Base-by-base conservation (phyloP, 2,888 invertebrate genomes). In the Amphipyra tragopoginis region DNA sequence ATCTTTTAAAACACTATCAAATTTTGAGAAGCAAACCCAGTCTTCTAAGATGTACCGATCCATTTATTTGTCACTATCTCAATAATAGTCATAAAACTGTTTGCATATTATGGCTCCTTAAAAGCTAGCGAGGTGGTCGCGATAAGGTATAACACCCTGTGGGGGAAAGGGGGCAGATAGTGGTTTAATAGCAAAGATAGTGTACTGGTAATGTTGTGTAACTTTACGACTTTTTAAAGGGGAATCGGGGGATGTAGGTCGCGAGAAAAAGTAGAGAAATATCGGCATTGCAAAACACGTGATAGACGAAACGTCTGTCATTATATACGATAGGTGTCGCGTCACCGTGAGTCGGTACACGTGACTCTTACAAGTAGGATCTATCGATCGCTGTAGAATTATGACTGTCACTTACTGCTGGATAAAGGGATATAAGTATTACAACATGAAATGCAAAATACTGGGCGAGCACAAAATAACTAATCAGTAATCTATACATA, bases 61-160 rank as follows among this genome's bases (percentile, higher is more conserved):
- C 36, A 21, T 45, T 53, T 67, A 64, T 58, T 47, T 36, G 21
- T 38, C 45, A 48, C 57, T 73, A 65, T 59, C 62, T 29, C n/a
- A n/a, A 10, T 34, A 33, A 43, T 51, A 53, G 15, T 54, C 66
- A 52, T 75, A 77, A n/a, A 60, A 73, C 68, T 56, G 55, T 73
- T 50, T 73, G 76, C 69, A 75, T 75, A 69, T 77, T 78, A 75
- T 65, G 59, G 51, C 58, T 60, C 49, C 26, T 69, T 75, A 78
- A 78, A 77, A 65, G 43, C 47, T 47, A 42, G 65, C 52, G 56
- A 52, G 64, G 59, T 60, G 47, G 55, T 53, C 44, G 40, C 34
- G 79, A 78, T 77, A 78, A 67, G 47, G 57, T 53, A 53, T 42
- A 49, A 65, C 42, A 44, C 45, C 51, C 21, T 34, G 55, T 38